A percentile compares a stretch with the other conserved stretches of the same genome.
These are phyloP conservation scores for Chromobotia macracanthus DNA, from an alignment of 2,797 vertebrate genomes.

Conservation along the genomic window DNA sequence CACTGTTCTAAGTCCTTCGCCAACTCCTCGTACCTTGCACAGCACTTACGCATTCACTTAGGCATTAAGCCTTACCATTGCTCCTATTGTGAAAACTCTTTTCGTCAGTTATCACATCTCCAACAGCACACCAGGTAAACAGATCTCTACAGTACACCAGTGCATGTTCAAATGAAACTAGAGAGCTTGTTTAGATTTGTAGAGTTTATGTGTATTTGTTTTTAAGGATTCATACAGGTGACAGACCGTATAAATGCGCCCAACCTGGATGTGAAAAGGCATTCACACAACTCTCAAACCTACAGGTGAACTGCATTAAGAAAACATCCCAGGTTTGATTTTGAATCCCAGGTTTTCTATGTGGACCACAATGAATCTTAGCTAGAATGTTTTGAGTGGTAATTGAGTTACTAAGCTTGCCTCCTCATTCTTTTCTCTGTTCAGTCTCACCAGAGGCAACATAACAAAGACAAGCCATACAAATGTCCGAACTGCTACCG, in stretches of 20 bases:
- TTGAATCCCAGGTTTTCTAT: neutral
- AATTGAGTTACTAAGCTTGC: neutral
- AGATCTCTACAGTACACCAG: neutral
- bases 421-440: neutral
- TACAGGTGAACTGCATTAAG: constrained; percentile 81
- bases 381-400: neutral
- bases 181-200: neutral
- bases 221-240: constrained; percentile 95
- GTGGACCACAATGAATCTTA: neutral
- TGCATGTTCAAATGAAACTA: neutral
- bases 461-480: constrained; percentile 99
- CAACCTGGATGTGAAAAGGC: constrained; percentile 98
- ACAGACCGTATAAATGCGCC: constrained; percentile 97
- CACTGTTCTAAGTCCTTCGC: constrained; percentile 99
- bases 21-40: constrained; percentile 97
- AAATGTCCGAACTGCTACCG: constrained; percentile 99
- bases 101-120: constrained; percentile 98
- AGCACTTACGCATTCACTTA: constrained; percentile 98
- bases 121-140: constrained; percentile 98
- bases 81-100: constrained; percentile 99
- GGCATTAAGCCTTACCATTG: constrained; percentile 99
- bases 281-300: constrained; percentile 98
- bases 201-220: neutral
- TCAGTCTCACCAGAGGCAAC: constrained; percentile 99
- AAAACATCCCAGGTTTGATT: neutral